Evolutionary conservation across 2,888 invertebrate genomes (phyloP).

Genomic region (Fabriciana adippe): DNA sequence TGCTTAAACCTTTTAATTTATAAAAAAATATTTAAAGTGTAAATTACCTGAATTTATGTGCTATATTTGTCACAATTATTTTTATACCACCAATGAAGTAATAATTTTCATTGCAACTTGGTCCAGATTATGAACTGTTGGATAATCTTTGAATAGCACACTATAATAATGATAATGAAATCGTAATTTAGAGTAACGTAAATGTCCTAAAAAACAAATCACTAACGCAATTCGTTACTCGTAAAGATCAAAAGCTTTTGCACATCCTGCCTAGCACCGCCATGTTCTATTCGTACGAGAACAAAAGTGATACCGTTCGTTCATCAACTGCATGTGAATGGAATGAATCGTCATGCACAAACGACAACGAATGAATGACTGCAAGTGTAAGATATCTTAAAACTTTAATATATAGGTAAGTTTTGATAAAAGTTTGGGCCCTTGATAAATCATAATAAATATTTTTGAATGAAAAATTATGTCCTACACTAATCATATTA

Average conservation of each 20-base stretch:
- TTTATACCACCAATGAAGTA: constrained; percentile 79
- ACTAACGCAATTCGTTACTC: constrained; percentile 60
- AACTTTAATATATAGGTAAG: background rate
- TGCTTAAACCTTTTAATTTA: constrained; percentile 14
- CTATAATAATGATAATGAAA: constrained; percentile 30
- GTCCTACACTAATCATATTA: no score
- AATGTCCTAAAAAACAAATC: constrained; percentile 49
- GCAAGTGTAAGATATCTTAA: background rate
- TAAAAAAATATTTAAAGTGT: constrained; percentile 51
- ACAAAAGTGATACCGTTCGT: constrained; percentile 40
- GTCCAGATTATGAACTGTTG: constrained; percentile 50
- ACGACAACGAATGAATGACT: constrained; percentile 36
- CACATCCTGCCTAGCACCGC: constrained; percentile 80
- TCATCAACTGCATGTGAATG: constrained; percentile 42
- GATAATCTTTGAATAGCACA: constrained; percentile 41
- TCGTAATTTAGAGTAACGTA: constrained; percentile 48
- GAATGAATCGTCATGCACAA: constrained; percentile 46
- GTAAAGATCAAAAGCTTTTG: constrained; percentile 74
- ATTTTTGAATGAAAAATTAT: no score
- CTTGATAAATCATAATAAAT: no score
- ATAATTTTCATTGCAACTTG: constrained; percentile 77
- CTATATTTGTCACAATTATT: constrained; percentile 80
- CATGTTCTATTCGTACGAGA: constrained; percentile 72
- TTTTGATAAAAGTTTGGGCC: no score
- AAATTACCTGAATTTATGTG: constrained; percentile 72